phyloP scores from a whole-genome alignment of 2,113 vertebrate genomes.

The Tursiops truncatus region DNA sequence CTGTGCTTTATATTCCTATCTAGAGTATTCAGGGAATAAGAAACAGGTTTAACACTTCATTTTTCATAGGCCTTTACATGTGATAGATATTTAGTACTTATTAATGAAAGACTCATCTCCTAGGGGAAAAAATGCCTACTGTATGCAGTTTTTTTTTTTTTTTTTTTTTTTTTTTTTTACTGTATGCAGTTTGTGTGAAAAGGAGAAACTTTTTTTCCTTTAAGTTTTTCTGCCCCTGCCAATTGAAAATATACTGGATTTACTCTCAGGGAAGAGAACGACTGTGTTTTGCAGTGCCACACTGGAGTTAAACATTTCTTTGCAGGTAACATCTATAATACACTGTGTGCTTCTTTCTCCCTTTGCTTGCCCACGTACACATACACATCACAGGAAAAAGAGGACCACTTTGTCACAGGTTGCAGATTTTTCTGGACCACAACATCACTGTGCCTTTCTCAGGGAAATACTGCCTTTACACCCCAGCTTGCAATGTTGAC shows the following conservation, averaged over 20 bases:
- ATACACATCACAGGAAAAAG: background rate
- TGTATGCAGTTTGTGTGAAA: background rate
- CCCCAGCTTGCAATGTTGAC: background rate
- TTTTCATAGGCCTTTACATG: background rate
- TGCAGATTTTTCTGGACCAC: background rate
- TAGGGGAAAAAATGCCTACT: background rate
- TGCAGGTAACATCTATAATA: rapidly evolving
- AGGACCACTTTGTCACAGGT: background rate
- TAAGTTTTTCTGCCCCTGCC: background rate
- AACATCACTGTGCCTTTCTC: background rate
- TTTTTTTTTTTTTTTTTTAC: too few relatives aligned
- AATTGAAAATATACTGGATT: background rate
- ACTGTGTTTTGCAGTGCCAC: background rate
- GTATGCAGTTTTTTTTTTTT: background rate
- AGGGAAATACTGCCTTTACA: background rate
- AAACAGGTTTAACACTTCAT: background rate
- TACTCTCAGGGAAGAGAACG: background rate
- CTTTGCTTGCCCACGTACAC: too few relatives aligned
- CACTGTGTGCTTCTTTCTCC: background rate
- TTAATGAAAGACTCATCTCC: background rate
- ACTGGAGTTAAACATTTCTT: background rate
- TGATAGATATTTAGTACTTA: background rate
- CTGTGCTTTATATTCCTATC: background rate
- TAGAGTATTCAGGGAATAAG: background rate
- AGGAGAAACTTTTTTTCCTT: background rate